Evolutionary conservation across 2,113 vertebrate species (phyloP).

Genomic region (Microcebus ravelobensis): DNA sequence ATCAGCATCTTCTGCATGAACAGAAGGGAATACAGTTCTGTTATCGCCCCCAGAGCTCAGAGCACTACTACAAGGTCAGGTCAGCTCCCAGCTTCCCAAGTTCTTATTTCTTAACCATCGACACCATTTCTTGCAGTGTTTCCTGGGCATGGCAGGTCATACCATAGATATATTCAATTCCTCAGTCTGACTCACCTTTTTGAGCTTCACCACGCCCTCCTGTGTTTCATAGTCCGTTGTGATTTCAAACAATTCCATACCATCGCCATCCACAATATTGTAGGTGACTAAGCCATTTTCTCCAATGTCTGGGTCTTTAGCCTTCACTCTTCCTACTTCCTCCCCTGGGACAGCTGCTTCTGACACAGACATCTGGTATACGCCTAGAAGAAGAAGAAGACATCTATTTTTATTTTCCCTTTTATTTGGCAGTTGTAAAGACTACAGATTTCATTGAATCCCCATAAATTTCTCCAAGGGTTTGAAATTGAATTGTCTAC

Average conservation of each 20-base stretch:
- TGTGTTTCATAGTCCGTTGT: slow-evolving; percentile 95
- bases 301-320: slow-evolving; percentile 95
- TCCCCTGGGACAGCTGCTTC: slow-evolving; percentile 95
- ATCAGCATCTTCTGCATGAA: background rate
- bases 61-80: background rate
- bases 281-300: slow-evolving; percentile 97
- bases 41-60: slow-evolving; percentile 54
- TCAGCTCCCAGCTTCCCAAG: too few relatives aligned
- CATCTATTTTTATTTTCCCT: slow-evolving; percentile 60
- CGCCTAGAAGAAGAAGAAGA: slow-evolving; percentile 85
- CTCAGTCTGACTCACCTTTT: slow-evolving; percentile 89
- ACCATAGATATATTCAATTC: background rate
- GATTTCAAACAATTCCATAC: slow-evolving; percentile 93
- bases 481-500: slow-evolving; percentile 67
- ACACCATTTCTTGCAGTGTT: rapidly evolving
- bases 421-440: slow-evolving; percentile 62
- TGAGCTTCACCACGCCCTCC: slow-evolving; percentile 96
- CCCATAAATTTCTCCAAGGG: slow-evolving; percentile 62
- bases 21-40: background rate
- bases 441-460: slow-evolving; percentile 54
- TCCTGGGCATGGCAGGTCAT: background rate
- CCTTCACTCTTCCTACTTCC: slow-evolving; percentile 96
- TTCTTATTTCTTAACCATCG: background rate
- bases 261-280: slow-evolving; percentile 94
- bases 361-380: slow-evolving; percentile 95